Conservation (phyloP, 2,113 vertebrate genomes). For the Pelecanoides urinatrix region DNA sequence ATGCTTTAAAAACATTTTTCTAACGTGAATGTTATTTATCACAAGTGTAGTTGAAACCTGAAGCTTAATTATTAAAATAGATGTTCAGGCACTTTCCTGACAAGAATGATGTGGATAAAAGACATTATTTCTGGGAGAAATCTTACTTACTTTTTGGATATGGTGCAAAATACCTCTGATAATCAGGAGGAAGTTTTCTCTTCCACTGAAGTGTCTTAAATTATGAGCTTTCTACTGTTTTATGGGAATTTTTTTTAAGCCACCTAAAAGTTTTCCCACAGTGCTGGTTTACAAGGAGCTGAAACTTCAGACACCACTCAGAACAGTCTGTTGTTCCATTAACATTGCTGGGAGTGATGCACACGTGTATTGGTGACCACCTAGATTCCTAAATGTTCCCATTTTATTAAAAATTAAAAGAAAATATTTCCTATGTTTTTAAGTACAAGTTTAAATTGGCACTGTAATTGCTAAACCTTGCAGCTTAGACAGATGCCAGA, state of each 20-base stretch:
- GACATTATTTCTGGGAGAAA: not conserved
- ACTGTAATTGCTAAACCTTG: not conserved
- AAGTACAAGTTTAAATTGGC: not conserved
- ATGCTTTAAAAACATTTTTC: conserved; percentile 18
- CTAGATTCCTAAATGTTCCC: not conserved
- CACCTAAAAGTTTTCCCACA: conserved; percentile 11
- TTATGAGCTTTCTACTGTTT: conserved; percentile 1
- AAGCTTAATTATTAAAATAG: not conserved
- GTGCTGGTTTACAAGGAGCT: conserved; percentile 1
- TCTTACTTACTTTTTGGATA: not conserved
- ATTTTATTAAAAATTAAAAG: not conserved
- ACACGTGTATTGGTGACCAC: not conserved
- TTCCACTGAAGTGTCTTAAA: not conserved
- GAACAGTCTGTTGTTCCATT: not conserved
- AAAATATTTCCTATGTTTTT: not conserved
- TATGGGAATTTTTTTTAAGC: not conserved
- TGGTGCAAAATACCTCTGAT: not conserved
- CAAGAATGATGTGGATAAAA: not conserved
- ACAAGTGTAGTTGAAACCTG: not conserved
- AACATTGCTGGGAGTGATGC: not conserved
- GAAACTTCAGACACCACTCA: not conserved
- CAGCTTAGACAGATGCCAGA: not conserved
- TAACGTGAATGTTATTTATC: not conserved
- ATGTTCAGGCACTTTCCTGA: not conserved
- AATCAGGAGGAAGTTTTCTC: not conserved